phyloP scores from a whole-genome alignment of 92 coral and sea anemone species.

The Heteractis magnifica region DNA sequence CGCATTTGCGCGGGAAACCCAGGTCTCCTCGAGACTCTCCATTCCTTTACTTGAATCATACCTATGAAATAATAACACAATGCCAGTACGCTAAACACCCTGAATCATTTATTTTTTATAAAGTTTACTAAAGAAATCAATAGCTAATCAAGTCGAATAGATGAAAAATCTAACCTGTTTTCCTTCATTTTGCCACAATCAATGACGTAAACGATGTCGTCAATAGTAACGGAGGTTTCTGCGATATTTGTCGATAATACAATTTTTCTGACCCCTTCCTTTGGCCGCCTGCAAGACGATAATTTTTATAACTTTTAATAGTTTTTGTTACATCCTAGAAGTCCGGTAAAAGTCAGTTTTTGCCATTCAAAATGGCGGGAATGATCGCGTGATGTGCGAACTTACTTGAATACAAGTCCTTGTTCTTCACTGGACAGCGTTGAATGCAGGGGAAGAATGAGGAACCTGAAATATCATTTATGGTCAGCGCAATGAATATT shows the following conservation, averaged over 20 bases:
- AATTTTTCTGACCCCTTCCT: conserved; percentile 75
- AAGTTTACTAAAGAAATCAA: too few species aligned
- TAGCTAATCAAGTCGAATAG: too few species aligned
- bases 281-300: conserved; percentile 52
- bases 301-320: background rate
- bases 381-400: background rate
- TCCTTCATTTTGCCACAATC: conserved; percentile 98
- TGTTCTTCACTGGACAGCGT: conserved; percentile 82
- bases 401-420: conserved; percentile 76
- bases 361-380: background rate
- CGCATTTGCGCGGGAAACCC: conserved; percentile 97
- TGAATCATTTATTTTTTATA: too few species aligned
- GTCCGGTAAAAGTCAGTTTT: background rate
- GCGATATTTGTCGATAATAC: conserved; percentile 97
- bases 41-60: conserved; percentile 94
- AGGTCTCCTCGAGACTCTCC: conserved; percentile 92
- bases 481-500: too few species aligned
- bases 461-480: conserved; percentile 50
- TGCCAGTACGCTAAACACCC: too few species aligned
- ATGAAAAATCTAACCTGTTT: conserved; percentile 55
- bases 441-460: conserved; percentile 74
- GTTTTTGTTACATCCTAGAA: background rate
- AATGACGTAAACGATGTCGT: conserved; percentile 94
- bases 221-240: conserved; percentile 97
- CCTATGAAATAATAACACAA: conserved; percentile 27